phyloP scores from a whole-genome alignment of 2,888 invertebrate genomes.

The Leptinotarsa juncta region DNA sequence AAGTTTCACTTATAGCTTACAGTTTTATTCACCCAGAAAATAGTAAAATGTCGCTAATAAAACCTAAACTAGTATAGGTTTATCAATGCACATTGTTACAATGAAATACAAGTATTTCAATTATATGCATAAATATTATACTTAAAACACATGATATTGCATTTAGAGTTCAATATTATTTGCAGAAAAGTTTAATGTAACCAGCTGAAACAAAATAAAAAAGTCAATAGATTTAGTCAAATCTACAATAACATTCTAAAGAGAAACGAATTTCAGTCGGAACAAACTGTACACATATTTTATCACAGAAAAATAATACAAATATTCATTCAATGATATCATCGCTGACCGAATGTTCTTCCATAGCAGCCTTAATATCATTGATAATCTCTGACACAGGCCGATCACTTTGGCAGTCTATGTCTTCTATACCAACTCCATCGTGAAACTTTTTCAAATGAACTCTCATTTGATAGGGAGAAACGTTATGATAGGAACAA shows the following conservation, averaged over 20 bases:
- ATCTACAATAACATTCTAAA: background rate
- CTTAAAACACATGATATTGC: too few relatives aligned
- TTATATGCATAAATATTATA: too few relatives aligned
- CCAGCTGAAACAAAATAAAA: background rate
- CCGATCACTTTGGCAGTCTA: constrained; percentile 39
- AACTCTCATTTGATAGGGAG: constrained; percentile 54
- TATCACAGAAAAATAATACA: constrained; percentile 30
- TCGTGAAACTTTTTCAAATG: constrained; percentile 54
- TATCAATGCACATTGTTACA: too few relatives aligned
- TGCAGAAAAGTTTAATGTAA: background rate
- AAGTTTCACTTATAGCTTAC: too few relatives aligned
- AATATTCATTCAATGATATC: constrained; percentile 16
- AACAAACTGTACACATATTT: constrained; percentile 2
- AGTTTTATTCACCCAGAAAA: too few relatives aligned
- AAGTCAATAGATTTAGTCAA: background rate
- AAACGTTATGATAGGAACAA: constrained; percentile 53
- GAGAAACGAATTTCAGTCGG: background rate
- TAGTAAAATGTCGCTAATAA: too few relatives aligned
- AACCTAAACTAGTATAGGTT: too few relatives aligned
- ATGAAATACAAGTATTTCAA: too few relatives aligned
- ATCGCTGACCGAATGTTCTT: background rate
- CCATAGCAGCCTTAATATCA: constrained; percentile 27
- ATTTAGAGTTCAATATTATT: background rate
- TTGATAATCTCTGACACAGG: constrained; percentile 31
- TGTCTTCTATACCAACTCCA: constrained; percentile 40